Conservation (phyloP, 2,113 vertebrate genomes). For the Zosterops pallidus region DNA sequence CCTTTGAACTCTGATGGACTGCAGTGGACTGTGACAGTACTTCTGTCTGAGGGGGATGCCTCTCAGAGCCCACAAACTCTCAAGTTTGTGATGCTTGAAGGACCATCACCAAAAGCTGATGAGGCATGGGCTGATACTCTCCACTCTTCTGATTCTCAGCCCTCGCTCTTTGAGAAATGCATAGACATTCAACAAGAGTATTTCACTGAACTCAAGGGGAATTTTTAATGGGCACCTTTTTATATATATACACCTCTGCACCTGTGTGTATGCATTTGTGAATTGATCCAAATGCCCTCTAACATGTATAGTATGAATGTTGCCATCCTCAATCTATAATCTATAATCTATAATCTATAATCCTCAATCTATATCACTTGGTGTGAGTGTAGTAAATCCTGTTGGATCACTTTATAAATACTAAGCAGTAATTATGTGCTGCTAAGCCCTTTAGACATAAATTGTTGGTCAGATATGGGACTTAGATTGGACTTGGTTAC, state of each 20-base stretch:
- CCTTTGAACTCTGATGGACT: background rate
- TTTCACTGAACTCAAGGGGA: background rate
- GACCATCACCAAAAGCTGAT: background rate
- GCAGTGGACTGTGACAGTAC: background rate
- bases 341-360: background rate
- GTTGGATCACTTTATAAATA: background rate
- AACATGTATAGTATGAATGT: background rate
- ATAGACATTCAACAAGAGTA: background rate
- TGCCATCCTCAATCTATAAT: background rate
- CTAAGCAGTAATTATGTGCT: background rate
- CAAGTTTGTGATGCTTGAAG: background rate
- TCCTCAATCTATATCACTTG: background rate
- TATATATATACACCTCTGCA: background rate
- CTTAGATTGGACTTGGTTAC: background rate
- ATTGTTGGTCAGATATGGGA: rapidly evolving
- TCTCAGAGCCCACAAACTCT: background rate
- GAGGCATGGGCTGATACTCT: background rate
- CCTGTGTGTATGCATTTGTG: background rate
- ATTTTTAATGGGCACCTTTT: background rate
- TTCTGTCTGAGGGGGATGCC: background rate
- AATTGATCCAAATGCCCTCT: background rate
- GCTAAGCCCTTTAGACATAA: background rate
- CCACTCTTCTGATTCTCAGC: rapidly evolving
- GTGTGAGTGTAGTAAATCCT: background rate
- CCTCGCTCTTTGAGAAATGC: background rate